Evolutionary conservation across 2,113 vertebrate genomes (phyloP), one percentile per base, ranked within the genome.

Genomic region (Takifugu flavidus): DNA sequence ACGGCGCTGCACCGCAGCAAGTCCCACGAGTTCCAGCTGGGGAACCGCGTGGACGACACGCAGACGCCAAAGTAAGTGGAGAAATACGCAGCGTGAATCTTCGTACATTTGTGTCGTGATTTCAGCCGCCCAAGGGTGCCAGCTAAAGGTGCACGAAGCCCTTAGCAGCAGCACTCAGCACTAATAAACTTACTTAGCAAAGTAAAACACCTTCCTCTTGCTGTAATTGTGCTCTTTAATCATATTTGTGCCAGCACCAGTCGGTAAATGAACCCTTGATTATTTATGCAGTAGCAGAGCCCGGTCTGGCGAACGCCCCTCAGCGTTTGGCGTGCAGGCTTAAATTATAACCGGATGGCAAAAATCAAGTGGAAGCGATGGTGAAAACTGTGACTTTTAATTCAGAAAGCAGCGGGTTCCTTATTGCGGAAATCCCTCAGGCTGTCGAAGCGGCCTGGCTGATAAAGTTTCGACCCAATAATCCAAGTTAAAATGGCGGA

Each of bases 1-100:
- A 98, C 95, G 0, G 90, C 93, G 0, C 88, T 99, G 82, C 96
- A 98, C 77, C 93, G 97, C 34, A 98, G 96, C 93, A 99, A 98
- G 49, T 99, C 97, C 7, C 97, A 99, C 0, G 97, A 99, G 80
- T 99, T 98, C 87, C 97, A 99, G 92, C 91, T 98, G 80, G 96
- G 93, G 0, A 94, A 96, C 75, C 93, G 95, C 0, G 73, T 96
- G 79, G 97, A 97, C 0, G 96, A 99, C 77, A 89, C 88, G 0
- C 94, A 94, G 82, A 97, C 94, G 0, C 96, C 95, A 84, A 98
- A 96, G 97, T 98, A 92, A 98, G 97, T 81, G 46, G 0, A 6
- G 1, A 11, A 28, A 43, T 49, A 20, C 20, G 20, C 20, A 20
- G 20, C 20, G 20, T 20, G 20, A 20, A 20, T 20, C 20, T 1